Evolutionary conservation across 2,888 invertebrate genomes (phyloP), one percentile per base, ranked within the genome.

Genomic region (Leuctra nigra): DNA sequence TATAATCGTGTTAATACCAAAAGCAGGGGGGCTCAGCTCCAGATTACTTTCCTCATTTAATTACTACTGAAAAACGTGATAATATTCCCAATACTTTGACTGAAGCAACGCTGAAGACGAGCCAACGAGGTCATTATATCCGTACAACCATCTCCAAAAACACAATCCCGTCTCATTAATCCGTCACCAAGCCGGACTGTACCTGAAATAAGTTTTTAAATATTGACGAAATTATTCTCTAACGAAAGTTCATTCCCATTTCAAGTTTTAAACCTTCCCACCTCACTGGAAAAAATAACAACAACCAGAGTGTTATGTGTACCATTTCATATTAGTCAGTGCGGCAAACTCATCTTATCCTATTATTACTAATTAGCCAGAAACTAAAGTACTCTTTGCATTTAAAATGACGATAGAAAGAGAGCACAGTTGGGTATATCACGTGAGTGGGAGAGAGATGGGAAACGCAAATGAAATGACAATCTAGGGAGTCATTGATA

Each of bases 401-500:
- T 62, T 59, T 60, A 54, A 59, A 61, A 62, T 61, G 60, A 61
- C 56, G 58, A 57, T 53, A 41, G 59, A 59, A 46, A 33, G 9
- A 24, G 39, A 36, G 38, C 23, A 22, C n/a, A 18, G 4, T 25
- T 35, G 22, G 33, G 18, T 2, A 2, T n/a, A n/a, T 16, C 13
- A 25, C 48, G 29, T 18, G 14, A 13, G 50, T 18, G 50, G 7
- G 50, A 35, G 20, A 18, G 35, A 35, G 50, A 50, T 9, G 22
- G 50, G 20, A 41, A 11, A 41, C 6, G 11, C 33, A 50, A 33
- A 50, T 50, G 50, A 33, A 61, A 63, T 63, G 62, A 60, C 55
- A 59, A 56, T 55, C 62, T 60, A 52, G 62, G 61, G 61, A 61
- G 56, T 56, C 62, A 62, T 62, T 62, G 62, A 62, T 62, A 62